Evolutionary conservation across 2,888 invertebrate genomes (phyloP).

Genomic region (Pachymerium ferrugineum): DNA sequence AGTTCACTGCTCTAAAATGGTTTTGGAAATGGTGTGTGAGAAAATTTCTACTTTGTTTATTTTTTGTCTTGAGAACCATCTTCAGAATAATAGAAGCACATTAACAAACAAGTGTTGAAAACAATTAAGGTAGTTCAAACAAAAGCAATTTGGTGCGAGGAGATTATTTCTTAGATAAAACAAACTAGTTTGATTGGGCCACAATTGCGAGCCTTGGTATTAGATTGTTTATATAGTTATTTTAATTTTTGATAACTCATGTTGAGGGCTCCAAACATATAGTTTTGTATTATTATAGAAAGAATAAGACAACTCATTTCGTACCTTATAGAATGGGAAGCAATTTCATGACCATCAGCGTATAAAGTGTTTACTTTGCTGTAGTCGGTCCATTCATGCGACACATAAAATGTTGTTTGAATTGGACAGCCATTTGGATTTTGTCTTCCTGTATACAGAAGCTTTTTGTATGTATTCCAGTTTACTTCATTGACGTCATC

Average conservation of each 20-base stretch:
- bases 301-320: too few relatives aligned
- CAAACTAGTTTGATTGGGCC: too few relatives aligned
- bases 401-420: slow-evolving; percentile 89
- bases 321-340: slow-evolving; percentile 80
- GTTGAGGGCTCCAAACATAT: too few relatives aligned
- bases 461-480: slow-evolving; percentile 80
- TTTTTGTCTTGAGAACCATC: slow-evolving; percentile 20
- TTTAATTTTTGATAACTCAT: too few relatives aligned
- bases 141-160: too few relatives aligned
- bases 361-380: slow-evolving; percentile 94
- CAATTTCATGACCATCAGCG: slow-evolving; percentile 92
- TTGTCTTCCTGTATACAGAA: slow-evolving; percentile 81
- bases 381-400: slow-evolving; percentile 99
- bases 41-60: slow-evolving; percentile 12
- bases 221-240: too few relatives aligned
- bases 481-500: slow-evolving; percentile 93
- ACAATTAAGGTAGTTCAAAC: too few relatives aligned
- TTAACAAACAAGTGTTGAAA: not conserved
- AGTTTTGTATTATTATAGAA: too few relatives aligned
- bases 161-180: too few relatives aligned
- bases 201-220: too few relatives aligned
- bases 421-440: slow-evolving; percentile 92
- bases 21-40: not conserved
- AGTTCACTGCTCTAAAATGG: not conserved
- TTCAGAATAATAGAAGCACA: not conserved